phyloP scores from a whole-genome alignment of 2,797 vertebrate genomes.

The Octomys mimax region DNA sequence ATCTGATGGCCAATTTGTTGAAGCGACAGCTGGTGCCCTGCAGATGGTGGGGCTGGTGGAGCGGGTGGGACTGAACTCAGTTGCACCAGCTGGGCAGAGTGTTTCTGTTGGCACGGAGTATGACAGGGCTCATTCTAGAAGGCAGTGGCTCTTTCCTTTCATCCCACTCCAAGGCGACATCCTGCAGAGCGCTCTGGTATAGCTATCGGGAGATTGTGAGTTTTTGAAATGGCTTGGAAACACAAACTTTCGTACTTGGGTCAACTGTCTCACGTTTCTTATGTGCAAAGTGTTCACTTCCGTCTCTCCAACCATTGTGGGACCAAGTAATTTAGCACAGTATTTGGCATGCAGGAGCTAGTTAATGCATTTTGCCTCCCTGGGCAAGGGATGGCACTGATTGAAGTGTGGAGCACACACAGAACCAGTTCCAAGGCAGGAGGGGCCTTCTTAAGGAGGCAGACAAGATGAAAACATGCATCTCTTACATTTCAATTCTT shows the following conservation, averaged over 20 bases:
- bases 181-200: background rate
- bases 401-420: background rate
- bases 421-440: background rate
- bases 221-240: background rate
- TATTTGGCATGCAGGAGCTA: background rate
- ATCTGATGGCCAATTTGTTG: background rate
- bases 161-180: background rate
- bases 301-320: background rate
- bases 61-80: background rate
- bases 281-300: background rate
- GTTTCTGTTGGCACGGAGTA: background rate
- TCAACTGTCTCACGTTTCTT: background rate
- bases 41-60: background rate
- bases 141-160: background rate
- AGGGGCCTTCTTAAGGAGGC: background rate
- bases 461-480: background rate
- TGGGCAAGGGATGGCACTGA: background rate
- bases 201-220: background rate
- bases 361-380: background rate
- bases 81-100: background rate
- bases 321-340: background rate
- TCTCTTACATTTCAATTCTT: background rate
- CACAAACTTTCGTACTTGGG: background rate
- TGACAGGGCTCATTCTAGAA: background rate
- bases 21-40: background rate